Evolutionary conservation across 2,888 invertebrate genomes (phyloP).

Genomic region (Hirtodrosophila histrioides): DNA sequence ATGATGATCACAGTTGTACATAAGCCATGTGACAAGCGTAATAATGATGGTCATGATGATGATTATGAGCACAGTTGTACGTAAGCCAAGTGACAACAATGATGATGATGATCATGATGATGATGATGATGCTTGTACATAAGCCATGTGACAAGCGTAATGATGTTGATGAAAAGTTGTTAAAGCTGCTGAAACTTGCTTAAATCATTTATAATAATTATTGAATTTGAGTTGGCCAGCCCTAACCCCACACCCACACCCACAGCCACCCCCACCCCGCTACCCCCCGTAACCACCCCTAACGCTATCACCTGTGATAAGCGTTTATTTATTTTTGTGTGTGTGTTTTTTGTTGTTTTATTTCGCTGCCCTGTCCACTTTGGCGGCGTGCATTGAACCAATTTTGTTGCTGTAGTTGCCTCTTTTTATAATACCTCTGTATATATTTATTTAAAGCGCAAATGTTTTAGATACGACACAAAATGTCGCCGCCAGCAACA

Average conservation of each 20-base stretch:
- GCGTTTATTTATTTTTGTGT: constrained; percentile 6
- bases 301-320: constrained; percentile 47
- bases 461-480: constrained; percentile 79
- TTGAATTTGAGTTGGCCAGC: constrained; percentile 3
- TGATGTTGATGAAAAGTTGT: constrained; percentile 6
- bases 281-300: constrained; percentile 1
- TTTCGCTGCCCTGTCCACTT: constrained; percentile 37
- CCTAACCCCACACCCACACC: background rate
- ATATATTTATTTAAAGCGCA: constrained; percentile 79
- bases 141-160: constrained; percentile 54
- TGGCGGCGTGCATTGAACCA: constrained; percentile 76
- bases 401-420: constrained; percentile 59
- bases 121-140: background rate
- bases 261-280: too few species aligned
- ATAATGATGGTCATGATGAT: constrained; percentile 5
- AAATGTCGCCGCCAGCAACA: constrained; percentile 54
- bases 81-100: constrained; percentile 33
- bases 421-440: constrained; percentile 74
- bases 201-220: background rate
- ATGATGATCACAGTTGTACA: background rate
- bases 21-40: constrained; percentile 53
- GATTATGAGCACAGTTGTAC: constrained; percentile 58
- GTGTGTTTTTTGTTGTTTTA: background rate
- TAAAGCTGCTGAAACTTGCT: constrained; percentile 14
- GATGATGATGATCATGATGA: constrained; percentile 6